Base-by-base conservation (phyloP, 2,113 vertebrate genomes). In the Sclerurus mexicanus region DNA sequence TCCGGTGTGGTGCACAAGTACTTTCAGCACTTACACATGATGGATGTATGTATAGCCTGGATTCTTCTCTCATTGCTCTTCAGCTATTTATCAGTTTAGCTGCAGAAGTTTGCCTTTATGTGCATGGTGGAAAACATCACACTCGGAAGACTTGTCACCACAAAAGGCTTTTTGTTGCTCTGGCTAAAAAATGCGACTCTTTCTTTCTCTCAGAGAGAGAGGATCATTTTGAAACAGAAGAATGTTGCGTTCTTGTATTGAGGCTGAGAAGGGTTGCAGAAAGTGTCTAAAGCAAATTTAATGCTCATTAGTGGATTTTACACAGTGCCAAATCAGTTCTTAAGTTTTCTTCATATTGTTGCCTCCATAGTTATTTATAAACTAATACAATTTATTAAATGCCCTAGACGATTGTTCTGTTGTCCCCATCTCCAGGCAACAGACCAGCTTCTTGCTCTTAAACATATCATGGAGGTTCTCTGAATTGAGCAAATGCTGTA, bases 21-120 rank as follows among this genome's bases (percentile, higher is more conserved):
- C 52, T n/a, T 42, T 63, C n/a, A 66, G 16, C 11, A 0, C 16
- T 76, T n/a, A 5, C 0, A 6, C 72, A 42, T 30, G 1, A 1
- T 37, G 35, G 37, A 9, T 40, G 30, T 64, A 6, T 19, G 0
- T 50, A 4, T 37, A 67, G 47, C 42, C 30, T 52, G 3, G 2
- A 20, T 76, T 55, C 8, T 56, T 60, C 27, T 74, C 55, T 88
- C 33, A 9, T 39, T 53, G 1, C 4, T 1, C 50, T 66, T 83
- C 46, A 66, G 72, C 85, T 85, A 0, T 91, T 73, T 50, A 87
- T 76, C 82, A 55, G 31, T 91, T 33, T 74, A 46, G 60, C 72
- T 86, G 89, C 60, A 72, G 49, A 39, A 40, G 63, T 83, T 87
- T 85, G 74, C 74, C 30, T 86, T 76, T 81, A 2, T 80, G 55